A percentile compares a stretch with the other conserved stretches of the same genome.
These are phyloP conservation scores for Enteromius fasciolatus DNA, from an alignment of 2,797 vertebrate genomes.

Conservation along the genomic window DNA sequence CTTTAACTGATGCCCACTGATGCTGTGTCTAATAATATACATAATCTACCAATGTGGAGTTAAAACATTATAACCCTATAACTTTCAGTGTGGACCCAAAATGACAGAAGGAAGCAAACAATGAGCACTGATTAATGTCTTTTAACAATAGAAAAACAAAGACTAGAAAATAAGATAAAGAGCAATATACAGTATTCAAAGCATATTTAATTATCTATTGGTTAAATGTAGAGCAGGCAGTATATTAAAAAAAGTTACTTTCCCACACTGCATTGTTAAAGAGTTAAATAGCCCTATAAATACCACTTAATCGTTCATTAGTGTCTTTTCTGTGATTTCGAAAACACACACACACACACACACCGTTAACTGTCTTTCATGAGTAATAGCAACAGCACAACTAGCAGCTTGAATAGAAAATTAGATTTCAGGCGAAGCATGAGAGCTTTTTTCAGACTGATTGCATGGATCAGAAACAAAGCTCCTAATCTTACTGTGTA, in stretches of 20 bases:
- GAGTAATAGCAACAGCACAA: conserved; percentile 29
- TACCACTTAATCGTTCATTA: conserved; percentile 29
- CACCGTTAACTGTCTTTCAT: conserved; percentile 23
- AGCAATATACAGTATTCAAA: background rate
- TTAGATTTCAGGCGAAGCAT: conserved; percentile 24
- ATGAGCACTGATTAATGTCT: background rate
- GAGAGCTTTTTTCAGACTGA: conserved; percentile 16
- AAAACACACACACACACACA: background rate
- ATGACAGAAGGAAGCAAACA: conserved; percentile 2
- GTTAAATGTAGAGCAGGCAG: background rate
- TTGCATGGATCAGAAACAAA: conserved; percentile 23
- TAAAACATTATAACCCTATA: background rate
- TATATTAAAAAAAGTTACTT: background rate
- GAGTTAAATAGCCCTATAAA: conserved; percentile 46
- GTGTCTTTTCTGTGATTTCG: conserved; percentile 34
- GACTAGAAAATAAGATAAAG: background rate
- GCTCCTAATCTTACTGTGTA: background rate
- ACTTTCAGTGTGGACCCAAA: conserved; percentile 3
- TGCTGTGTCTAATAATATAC: conserved; percentile 52
- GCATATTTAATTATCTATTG: background rate
- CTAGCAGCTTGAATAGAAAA: conserved; percentile 34
- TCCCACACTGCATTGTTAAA: conserved; percentile 34
- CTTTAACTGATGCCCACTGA: conserved; percentile 37
- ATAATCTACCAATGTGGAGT: conserved; percentile 14
- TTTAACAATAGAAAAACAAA: background rate